phyloP scores from a whole-genome alignment of 2,888 invertebrate genomes.

The Gastrophysa polygoni region DNA sequence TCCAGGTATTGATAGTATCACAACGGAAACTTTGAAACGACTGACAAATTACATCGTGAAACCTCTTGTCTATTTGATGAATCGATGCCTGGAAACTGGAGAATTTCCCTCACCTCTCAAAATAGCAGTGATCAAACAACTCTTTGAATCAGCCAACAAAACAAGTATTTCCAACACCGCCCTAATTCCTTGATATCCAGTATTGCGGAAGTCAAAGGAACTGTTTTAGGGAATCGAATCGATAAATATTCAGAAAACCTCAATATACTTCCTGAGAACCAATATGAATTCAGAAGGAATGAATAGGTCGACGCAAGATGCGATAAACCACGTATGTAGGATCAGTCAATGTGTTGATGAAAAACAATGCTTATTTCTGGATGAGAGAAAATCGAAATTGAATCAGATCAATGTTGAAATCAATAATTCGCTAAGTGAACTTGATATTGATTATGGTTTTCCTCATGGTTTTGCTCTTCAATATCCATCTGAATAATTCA shows the following conservation, averaged over 20 bases:
- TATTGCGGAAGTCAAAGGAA: not conserved
- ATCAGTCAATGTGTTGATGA: not conserved
- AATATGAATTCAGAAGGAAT: too few relatives aligned
- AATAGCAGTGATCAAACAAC: not conserved
- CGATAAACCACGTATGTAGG: not conserved
- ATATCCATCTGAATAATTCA: too few relatives aligned
- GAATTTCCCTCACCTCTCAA: not conserved
- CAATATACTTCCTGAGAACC: too few relatives aligned
- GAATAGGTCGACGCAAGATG: not conserved
- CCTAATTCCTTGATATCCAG: not conserved
- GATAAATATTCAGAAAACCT: too few relatives aligned
- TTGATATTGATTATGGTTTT: not conserved
- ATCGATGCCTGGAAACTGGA: too few relatives aligned
- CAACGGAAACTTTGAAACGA: not conserved
- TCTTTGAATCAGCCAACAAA: not conserved
- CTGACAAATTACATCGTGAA: not conserved
- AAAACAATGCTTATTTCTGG: too few relatives aligned
- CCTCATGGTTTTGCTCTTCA: too few relatives aligned
- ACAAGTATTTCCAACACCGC: not conserved
- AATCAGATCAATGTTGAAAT: not conserved
- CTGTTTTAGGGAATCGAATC: not conserved
- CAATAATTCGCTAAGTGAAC: not conserved
- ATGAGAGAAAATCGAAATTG: not conserved
- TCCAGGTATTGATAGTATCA: too few relatives aligned
- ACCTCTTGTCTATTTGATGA: too few relatives aligned